Conservation (phyloP, 2,888 invertebrate genomes). For the Nyleta sp. region DNA sequence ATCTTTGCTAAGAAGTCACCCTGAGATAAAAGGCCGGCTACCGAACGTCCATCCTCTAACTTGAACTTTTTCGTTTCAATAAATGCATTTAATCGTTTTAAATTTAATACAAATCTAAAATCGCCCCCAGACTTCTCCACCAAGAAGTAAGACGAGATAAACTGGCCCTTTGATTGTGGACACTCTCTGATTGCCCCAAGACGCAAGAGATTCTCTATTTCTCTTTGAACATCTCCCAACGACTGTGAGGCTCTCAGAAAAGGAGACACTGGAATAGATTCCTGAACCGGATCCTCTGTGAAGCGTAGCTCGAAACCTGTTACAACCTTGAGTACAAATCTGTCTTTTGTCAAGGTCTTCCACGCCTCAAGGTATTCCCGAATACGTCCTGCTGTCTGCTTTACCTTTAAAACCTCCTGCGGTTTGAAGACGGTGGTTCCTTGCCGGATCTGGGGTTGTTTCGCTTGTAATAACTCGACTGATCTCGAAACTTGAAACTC, state of each 20-base stretch:
- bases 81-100: slow-evolving; percentile 14
- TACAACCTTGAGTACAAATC: no score
- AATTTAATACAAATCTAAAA: slow-evolving; percentile 39
- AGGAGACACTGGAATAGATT: no score
- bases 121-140: slow-evolving; percentile 3
- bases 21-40: neutral
- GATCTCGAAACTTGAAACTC: slow-evolving; percentile 19
- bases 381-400: no score
- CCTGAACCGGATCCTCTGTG: no score
- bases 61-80: slow-evolving; percentile 23
- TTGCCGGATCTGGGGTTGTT: neutral
- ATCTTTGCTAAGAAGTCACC: slow-evolving; percentile 24
- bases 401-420: no score
- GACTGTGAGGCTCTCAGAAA: no score
- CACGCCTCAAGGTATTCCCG: no score
- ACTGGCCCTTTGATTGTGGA: neutral
- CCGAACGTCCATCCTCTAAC: slow-evolving; percentile 33
- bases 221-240: no score
- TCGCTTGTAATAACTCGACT: slow-evolving; percentile 7
- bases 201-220: no score
- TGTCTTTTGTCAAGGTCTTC: no score
- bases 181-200: slow-evolving; percentile 13
- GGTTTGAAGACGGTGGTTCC: no score
- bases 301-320: no score
- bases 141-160: slow-evolving; percentile 11